Base-by-base conservation (phyloP, 2,113 vertebrate genomes). In the Neodontobutis hainanensis region DNA sequence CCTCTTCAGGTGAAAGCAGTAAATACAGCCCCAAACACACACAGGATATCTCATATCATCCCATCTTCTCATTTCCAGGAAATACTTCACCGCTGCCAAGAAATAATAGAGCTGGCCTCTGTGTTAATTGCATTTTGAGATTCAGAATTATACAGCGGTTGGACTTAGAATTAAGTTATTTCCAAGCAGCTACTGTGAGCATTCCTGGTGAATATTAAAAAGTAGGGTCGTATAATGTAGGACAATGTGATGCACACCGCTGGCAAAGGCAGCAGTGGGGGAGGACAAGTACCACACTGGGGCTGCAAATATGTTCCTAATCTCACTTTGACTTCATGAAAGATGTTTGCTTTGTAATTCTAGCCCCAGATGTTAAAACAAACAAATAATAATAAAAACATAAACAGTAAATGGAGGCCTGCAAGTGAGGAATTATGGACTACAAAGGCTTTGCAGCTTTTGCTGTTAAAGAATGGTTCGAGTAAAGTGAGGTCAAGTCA, bases 81-180 rank as follows among this genome's bases (percentile, higher is more conserved):
- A 82, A 81, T 77, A 14, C 70, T 88, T 79, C 57, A 77, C 10
- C 4, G 64, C 77, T 48, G 79, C 57, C 60, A 70, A 49, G 61
- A 70, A 86, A 88, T 87, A 85, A 81, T 78, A 61, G 47, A 45
- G 40, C 71, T 86, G 80, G 81, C 84, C 84, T 59, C 82, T 69
- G 82, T 85, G 85, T 88, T 91, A 90, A 90, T 90, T 89, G 71
- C 84, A 83, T 89, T 84, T 78, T 36, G 42, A 81, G 69, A 83
- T 71, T 76, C 35, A 44, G 76, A 88, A 81, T 77, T 78, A 77
- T 48, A 55, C 57, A 66, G 57, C 77, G 43, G 66, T 80, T 57
- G 68, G 72, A 83, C 61, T 51, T 67, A 55, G 65, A 82, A 80
- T 80, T 73, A 75, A 82, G 80, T 80, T 68, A 78, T 88, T 83